Evolutionary conservation across 2,888 invertebrate species (phyloP), one percentile per base, ranked within the genome.

Genomic region (Drosophila helvetica): DNA sequence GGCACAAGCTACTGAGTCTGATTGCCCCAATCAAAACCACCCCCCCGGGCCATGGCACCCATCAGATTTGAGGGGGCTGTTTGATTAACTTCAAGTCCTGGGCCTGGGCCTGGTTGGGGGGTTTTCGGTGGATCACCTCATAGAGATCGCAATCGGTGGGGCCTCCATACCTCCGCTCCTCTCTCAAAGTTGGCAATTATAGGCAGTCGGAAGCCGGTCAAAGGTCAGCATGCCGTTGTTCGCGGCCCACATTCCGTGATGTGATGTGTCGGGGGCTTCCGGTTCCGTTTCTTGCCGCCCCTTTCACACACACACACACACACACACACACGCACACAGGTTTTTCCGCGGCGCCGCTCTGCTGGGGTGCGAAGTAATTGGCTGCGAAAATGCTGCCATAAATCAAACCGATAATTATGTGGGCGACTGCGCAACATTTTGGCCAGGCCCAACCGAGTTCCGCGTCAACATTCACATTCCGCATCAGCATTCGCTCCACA

Each of bases 331-430:
- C 27, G 25, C 51, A 42, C 7, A 25, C 0, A 25, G 7, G 7
- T 15, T 45, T 63, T 74, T 54, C 5, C n/a, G 27, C 7, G 2
- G 22, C 17, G n/a, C n/a, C 17, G n/a, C n/a, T 6, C 30, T 43
- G 6, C 18, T 12, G 10, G 53, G 62, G 67, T 63, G 72, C 76
- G 78, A 82, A 78, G 88, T 86, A 86, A 88, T 86, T 86, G 84
- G 88, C 88, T 86, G 82, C 86, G 74, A 85, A 85, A 85, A 88
- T 78, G 78, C 78, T 75, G 73, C 74, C 82, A 88, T 88, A 88
- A 88, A 88, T 88, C 89, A 88, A 77, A 78, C 80, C 78, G 87
- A 89, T 88, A 89, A 88, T 88, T 88, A 88, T 88, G 89, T 89
- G 89, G 89, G 84, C 79, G 88, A 87, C 71, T 82, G 83, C 70